These are phyloP conservation scores for Sitodiplosis mosellana DNA, from an alignment of 1,140 invertebrate species.

Conservation along the genomic window DNA sequence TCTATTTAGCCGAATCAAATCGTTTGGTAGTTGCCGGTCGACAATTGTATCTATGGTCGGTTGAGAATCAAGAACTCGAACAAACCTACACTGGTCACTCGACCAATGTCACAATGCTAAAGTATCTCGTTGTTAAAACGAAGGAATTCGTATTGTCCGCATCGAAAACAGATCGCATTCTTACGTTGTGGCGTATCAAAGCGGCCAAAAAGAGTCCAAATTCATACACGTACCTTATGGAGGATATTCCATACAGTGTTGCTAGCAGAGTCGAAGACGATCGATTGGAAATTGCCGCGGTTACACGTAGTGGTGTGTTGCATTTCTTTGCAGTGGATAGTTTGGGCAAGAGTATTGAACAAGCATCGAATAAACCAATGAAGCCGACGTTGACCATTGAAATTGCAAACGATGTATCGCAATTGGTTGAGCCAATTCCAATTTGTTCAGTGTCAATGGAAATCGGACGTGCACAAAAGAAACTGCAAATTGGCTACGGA, in stretches of 20 bases:
- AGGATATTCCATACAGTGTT: constrained; percentile 40
- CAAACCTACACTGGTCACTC: constrained; percentile 47
- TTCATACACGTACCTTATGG: constrained; percentile 37
- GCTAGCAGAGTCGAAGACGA: constrained; percentile 26
- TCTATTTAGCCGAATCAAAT: constrained; percentile 38
- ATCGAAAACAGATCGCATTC: constrained; percentile 22
- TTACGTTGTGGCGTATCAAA: constrained; percentile 20
- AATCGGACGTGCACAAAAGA: constrained; percentile 21
- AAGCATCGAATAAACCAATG: constrained; percentile 37
- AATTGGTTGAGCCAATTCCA: constrained; percentile 31
- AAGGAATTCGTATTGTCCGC: constrained; percentile 40
- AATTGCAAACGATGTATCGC: constrained; percentile 38
- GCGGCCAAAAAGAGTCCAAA: constrained; percentile 17
- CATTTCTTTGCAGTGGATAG: constrained; percentile 54
- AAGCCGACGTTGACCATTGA: constrained; percentile 53
- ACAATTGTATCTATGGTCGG: constrained; percentile 45
- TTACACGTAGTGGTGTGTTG: constrained; percentile 52
- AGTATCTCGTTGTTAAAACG: constrained; percentile 24
- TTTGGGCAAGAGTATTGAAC: constrained; percentile 25
- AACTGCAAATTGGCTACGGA: constrained; percentile 37
- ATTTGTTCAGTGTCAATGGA: constrained; percentile 31
- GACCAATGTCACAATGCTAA: constrained; percentile 36
- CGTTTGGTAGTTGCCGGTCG: constrained; percentile 42
- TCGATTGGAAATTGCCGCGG: constrained; percentile 35
- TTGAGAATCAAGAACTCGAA: constrained; percentile 34